Evolutionary conservation across 1,140 invertebrate genomes (phyloP), one percentile per base, ranked within the genome.

Genomic region (Drosophila oshimai): DNA sequence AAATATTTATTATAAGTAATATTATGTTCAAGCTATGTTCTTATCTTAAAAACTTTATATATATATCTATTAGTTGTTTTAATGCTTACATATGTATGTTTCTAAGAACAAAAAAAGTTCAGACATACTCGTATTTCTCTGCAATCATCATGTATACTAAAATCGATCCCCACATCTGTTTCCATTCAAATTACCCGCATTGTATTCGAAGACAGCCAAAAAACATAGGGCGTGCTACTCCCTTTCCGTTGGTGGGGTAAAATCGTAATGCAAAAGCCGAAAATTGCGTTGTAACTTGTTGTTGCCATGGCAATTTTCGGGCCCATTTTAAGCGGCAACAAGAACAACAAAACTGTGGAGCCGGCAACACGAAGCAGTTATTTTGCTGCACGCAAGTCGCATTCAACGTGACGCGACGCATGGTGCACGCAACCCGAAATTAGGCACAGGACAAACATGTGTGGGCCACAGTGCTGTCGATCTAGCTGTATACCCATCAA

Each of bases 361-460:
- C 46, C 34, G 45, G 71, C 62, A 58, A 49, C 46, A 39, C 71
- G 69, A 65, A 81, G 70, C 46, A 44, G 71, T 76, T 80, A 80
- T 79, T 86, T 72, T 61, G 75, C 68, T 70, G 75, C 80, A 86
- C 71, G 80, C 80, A 80, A 86, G 36, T 64, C 57, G 46, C 31
- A 60, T 54, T 39, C 64, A 28, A 74, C 60, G 55, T 58, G 50
- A 57, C 68, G 69, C 72, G 62, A 74, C 67, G 49, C 64, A 42
- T 65, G 64, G 62, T 72, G 50, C 80, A 86, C 71, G 80, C 80
- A 86, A 86, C 71, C 64, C 54, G 44, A 71, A 86, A 86, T 76
- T 86, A 79, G 80, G 74, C 80, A 58, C 74, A 74, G 57, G 71
- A 51, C 57, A 64, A 53, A 49, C 70, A 73, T 65, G 58, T 73